Evolutionary conservation across 2,113 vertebrate species (phyloP), one percentile per base, ranked within the genome.

Genomic region (Euleptes europaea): DNA sequence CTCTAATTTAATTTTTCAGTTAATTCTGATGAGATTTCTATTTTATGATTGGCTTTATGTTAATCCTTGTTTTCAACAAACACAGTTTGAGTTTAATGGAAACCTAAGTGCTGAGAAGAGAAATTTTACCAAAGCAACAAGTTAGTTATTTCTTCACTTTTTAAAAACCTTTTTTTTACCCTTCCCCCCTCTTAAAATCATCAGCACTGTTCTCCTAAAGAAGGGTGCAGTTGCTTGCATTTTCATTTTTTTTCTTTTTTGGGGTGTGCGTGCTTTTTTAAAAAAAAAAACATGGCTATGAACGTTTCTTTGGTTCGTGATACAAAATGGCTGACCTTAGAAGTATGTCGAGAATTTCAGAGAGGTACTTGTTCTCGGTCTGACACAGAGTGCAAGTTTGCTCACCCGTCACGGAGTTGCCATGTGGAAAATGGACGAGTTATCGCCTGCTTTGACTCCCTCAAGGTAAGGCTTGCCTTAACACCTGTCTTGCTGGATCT

Each of bases 321-420:
- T 95, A 98, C 98, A 96, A 99, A 99, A 97, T 99, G 99, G 99
- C 97, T 99, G 97, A 99, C 98, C 75, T 96, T 99, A 96, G 99
- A 99, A 97, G 99, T 99, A 94, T 99, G 99, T 96, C 97, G 98
- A 84, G 98, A 99, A 95, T 99, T 98, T 94, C 98, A 99, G 97
- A 97, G 98, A 95, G 99, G 98, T 85, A 98, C 98, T 93, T 99
- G 98, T 95, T 98, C 98, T 28, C 97, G 98, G 71, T 97, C 98
- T 60, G 98, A 99, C 85, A 96, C 95, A 28, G 98, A 99, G 93
- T 99, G 99, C 97, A 99, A 98, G 97, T 99, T 99, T 92, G 98
- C 99, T 93, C 98, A 99, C 94, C 99, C 99, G 0, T 97, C 99
- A 79, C 96, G 98, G 92, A 97, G 97, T 95, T 99, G 98, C 97